Evolutionary conservation across 2,113 vertebrate genomes (phyloP).

Genomic region (Zeus faber): DNA sequence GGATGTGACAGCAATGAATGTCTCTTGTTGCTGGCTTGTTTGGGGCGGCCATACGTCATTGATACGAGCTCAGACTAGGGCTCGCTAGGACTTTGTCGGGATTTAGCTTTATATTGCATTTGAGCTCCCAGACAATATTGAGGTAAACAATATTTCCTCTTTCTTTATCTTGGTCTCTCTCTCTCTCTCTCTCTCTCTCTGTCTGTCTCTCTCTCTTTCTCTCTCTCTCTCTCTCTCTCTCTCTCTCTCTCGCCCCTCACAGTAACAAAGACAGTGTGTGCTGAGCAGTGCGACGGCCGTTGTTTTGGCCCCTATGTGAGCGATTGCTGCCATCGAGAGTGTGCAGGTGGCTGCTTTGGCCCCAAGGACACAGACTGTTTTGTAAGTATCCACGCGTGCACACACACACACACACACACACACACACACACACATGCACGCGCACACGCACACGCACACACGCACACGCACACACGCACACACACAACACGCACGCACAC

Average conservation of each 20-base stretch:
- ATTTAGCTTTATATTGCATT: conserved; percentile 1
- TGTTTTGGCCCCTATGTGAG: conserved; percentile 96
- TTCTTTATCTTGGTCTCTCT: background rate
- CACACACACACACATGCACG: conserved; percentile 10
- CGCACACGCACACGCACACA: too few species aligned
- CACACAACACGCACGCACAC: background rate
- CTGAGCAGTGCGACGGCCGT: conserved; percentile 94
- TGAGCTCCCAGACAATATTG: background rate
- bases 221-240: conserved; percentile 15
- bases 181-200: conserved; percentile 8
- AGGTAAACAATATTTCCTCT: background rate
- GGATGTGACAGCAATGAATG: too few species aligned
- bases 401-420: conserved; percentile 5
- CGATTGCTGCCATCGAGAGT: conserved; percentile 97
- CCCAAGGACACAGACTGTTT: conserved; percentile 98
- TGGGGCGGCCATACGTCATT: too few species aligned
- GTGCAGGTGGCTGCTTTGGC: conserved; percentile 93
- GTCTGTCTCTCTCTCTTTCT: background rate
- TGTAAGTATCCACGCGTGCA: conserved; percentile 73
- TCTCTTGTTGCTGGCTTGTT: too few species aligned
- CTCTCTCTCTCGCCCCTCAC: conserved; percentile 33
- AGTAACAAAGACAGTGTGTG: conserved; percentile 97
- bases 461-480: too few species aligned
- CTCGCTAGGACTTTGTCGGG: background rate
- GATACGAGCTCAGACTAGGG: too few species aligned